Conservation (phyloP, 2,113 vertebrate genomes). For the Hassar affinis region DNA sequence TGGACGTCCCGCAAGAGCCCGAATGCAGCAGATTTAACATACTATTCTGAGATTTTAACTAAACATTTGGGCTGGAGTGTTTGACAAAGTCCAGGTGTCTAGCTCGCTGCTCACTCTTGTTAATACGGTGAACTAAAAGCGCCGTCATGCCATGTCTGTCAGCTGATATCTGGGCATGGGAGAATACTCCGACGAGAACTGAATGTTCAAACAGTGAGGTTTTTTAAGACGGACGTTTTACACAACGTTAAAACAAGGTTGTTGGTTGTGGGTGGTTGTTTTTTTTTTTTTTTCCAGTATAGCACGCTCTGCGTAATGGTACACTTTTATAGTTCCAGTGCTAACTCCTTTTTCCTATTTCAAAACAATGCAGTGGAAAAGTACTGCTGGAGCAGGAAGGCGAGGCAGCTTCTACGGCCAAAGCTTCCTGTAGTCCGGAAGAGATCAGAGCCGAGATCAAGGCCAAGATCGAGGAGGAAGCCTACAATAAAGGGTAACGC, state of each 20-base stretch:
- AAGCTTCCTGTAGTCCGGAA: slow-evolving; percentile 72
- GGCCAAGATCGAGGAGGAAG: slow-evolving; percentile 89
- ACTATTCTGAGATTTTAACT: slow-evolving; percentile 57
- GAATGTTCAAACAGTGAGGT: slow-evolving; percentile 8
- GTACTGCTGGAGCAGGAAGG: slow-evolving; percentile 76
- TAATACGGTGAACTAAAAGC: slow-evolving; percentile 52
- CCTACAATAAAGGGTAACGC: slow-evolving; percentile 89
- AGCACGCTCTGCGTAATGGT: slow-evolving; percentile 39
- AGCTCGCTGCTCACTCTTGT: slow-evolving; percentile 55
- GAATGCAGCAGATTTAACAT: slow-evolving; percentile 54
- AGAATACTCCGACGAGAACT: neutral
- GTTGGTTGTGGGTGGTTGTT: no score
- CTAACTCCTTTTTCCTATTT: slow-evolving; percentile 66
- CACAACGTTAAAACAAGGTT: slow-evolving; percentile 31
- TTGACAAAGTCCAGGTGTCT: slow-evolving; percentile 64
- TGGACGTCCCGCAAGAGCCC: slow-evolving; percentile 45
- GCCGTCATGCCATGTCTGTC: neutral
- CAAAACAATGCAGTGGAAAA: slow-evolving; percentile 83
- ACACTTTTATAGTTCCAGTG: slow-evolving; percentile 41
- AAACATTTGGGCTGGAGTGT: slow-evolving; percentile 64
- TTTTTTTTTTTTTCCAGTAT: slow-evolving; percentile 52
- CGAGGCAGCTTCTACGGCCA: slow-evolving; percentile 67
- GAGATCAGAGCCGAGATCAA: slow-evolving; percentile 84
- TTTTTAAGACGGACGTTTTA: neutral
- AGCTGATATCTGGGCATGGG: slow-evolving; percentile 7